phyloP scores from a whole-genome alignment of 2,797 vertebrate genomes.

The Ambastaia sidthimunki region DNA sequence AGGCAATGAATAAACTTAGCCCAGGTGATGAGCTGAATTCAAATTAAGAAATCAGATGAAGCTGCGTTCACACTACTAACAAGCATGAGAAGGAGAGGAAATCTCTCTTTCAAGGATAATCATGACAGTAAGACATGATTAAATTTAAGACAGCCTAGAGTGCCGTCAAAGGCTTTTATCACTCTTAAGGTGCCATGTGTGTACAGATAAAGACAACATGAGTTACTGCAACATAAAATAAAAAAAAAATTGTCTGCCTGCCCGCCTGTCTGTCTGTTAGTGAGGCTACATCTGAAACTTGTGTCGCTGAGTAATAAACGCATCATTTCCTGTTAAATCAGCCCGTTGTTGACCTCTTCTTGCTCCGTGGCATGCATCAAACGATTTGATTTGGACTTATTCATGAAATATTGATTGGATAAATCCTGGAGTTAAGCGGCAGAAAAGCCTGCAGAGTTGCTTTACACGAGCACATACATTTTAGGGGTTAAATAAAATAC shows the following conservation, averaged over 20 bases:
- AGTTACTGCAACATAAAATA: conserved; percentile 10
- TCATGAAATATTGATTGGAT: conserved; percentile 80
- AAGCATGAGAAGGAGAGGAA: conserved; percentile 13
- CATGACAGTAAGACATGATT: conserved; percentile 30
- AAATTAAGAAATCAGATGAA: conserved; percentile 13
- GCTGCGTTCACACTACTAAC: not conserved
- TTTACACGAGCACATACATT: conserved; percentile 73
- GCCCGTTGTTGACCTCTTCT: conserved; percentile 60
- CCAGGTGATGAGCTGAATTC: conserved; percentile 21
- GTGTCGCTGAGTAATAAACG: conserved; percentile 9
- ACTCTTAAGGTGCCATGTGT: conserved; percentile 22
- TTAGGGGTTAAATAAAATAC: conserved; percentile 73
- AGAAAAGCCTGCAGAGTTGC: conserved; percentile 73
- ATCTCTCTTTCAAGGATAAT: conserved; percentile 32
- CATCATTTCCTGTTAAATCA: conserved; percentile 38
- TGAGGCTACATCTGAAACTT: not conserved
- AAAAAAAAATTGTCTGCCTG: not conserved
- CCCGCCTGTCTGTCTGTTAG: conserved; percentile 26
- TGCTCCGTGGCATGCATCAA: conserved; percentile 66
- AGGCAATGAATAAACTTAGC: not conserved
- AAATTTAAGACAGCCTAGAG: conserved; percentile 38
- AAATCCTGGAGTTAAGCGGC: conserved; percentile 76
- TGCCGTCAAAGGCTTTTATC: conserved; percentile 44
- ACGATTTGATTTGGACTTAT: conserved; percentile 76
- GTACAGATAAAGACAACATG: conserved; percentile 17